Percentiles rank a stretch among this genome's conserved stretches.
Conservation (phyloP, 2,113 vertebrate genomes). For the Epinephelus fuscoguttatus region DNA sequence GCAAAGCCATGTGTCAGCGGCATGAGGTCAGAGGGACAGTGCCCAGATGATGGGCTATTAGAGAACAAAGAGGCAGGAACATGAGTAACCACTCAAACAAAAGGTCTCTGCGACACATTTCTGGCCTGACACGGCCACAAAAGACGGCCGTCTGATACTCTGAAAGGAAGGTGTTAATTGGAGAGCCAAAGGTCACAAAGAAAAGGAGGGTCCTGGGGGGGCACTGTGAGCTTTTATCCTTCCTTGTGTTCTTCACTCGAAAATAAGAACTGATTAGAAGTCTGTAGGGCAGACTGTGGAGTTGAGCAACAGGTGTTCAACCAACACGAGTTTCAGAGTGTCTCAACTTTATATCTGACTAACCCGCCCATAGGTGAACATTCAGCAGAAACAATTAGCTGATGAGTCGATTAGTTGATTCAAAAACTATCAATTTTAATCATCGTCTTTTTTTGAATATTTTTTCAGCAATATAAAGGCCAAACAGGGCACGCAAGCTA, state of each 20-base stretch:
- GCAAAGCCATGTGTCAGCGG: conserved; percentile 39
- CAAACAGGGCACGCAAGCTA: not conserved
- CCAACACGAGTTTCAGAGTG: not conserved
- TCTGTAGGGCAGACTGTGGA: too few relatives aligned
- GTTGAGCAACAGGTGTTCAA: too few relatives aligned
- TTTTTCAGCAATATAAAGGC: not conserved
- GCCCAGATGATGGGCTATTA: conserved; percentile 71
- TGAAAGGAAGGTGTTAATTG: conserved; percentile 56
- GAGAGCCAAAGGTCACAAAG: conserved; percentile 56
- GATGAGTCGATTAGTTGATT: not conserved
- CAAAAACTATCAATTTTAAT: not conserved
- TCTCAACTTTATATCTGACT: not conserved
- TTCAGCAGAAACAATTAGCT: not conserved
- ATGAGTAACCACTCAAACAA: conserved; percentile 57
- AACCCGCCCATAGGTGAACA: not conserved
- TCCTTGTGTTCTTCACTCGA: not conserved
- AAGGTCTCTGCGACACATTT: conserved; percentile 59
- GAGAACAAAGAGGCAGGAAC: conserved; percentile 59
- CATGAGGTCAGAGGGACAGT: conserved; percentile 49
- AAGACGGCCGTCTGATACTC: conserved; percentile 37
- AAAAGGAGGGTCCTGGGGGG: not conserved
- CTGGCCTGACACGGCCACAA: conserved; percentile 41
- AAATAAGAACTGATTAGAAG: not conserved
- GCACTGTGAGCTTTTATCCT: conserved; percentile 12
- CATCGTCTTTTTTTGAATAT: not conserved